Evolutionary conservation across 2,797 vertebrate species (phyloP).

Genomic region (Simalia tracyae): DNA sequence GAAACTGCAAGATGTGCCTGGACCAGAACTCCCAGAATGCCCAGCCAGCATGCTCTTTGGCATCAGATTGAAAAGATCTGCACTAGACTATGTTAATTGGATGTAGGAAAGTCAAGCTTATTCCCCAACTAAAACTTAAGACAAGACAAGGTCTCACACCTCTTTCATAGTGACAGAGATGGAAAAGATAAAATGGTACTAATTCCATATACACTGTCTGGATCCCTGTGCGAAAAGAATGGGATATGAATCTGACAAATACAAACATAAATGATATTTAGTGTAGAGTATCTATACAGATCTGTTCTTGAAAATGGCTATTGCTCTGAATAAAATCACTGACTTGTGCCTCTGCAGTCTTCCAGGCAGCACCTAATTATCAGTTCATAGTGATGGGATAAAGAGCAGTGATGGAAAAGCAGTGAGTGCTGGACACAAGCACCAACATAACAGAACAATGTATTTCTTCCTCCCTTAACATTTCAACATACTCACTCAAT

Average conservation of each 20-base stretch:
- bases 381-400: conserved; percentile 43
- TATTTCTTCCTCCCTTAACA: conserved; percentile 16
- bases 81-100: background rate
- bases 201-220: background rate
- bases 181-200: background rate
- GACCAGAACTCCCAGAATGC: background rate
- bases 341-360: conserved; percentile 10
- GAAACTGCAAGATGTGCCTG: background rate
- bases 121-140: background rate
- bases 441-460: background rate
- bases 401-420: conserved; percentile 46
- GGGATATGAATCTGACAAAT: background rate
- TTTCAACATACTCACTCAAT: background rate
- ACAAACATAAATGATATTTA: background rate
- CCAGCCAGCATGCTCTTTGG: background rate
- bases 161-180: background rate
- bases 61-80: background rate
- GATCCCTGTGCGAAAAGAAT: background rate
- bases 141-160: background rate
- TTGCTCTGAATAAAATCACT: conserved; percentile 40
- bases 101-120: background rate
- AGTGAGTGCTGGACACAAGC: conserved; percentile 11
- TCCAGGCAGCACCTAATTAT: conserved; percentile 40
- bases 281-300: background rate
- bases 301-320: background rate